Base-by-base conservation (phyloP, 2,113 vertebrate species). In the Neolamprologus ventralis region DNA sequence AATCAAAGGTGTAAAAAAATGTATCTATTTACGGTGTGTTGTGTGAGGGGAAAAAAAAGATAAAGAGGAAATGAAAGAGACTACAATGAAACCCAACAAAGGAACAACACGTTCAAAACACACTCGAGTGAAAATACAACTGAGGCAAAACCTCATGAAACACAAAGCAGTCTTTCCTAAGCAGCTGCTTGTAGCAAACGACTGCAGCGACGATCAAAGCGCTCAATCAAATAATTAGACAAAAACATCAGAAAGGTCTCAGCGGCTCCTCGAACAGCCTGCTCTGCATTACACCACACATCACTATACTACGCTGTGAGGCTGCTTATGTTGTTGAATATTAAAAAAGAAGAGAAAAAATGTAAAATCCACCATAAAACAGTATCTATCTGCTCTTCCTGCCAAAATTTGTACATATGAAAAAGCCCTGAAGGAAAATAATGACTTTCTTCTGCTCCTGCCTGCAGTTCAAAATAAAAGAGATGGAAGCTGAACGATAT, bases 171-270 rank as follows among this genome's bases (percentile, higher is more conserved):
- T 45, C 63, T 71, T 82, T 84, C 47, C 60, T 51, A 53, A 87
- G 84, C 82, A 86, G 82, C 87, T 26, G 87, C 87, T 40, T 60
- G 55, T 49, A 87, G 85, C 84, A 83, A 84, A 81, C 84, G 63
- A 91, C 79, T 90, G 88, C 75, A 82, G 84, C 26, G 5, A 26
- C 82, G 91, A 94, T 95, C 94, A 95, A 94, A 96, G 93, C 82
- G 7, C 83, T 93, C 92, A 93, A 94, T 94, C 94, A 94, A 93
- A 93, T 88, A 91, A 96, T 92, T 91, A 93, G 84, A 89, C 42
- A 85, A 85, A 93, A 90, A 90, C 89, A 93, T 93, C 87, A 93
- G 91, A 92, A 82, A 89, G 87, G 35, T 71, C 55, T 94, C 53
- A 51, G 78, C 57, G 51, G 85, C 88, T 87, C 88, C 79, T 71